phyloP scores from a whole-genome alignment of 2,113 vertebrate species.

The Eptesicus fuscus region DNA sequence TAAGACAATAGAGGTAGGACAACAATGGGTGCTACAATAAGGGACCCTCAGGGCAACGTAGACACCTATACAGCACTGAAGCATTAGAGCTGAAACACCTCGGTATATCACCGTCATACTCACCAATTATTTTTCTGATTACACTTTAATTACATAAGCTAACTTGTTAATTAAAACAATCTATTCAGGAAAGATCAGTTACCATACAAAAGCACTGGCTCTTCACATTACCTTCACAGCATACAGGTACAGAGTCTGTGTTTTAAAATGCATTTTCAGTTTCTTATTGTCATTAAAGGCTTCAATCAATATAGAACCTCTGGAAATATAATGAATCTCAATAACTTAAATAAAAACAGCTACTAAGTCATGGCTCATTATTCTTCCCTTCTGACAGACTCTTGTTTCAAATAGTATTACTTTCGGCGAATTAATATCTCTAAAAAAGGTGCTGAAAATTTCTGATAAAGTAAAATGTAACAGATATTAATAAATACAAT shows the following conservation, averaged over 20 bases:
- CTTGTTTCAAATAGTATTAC: constrained; percentile 14
- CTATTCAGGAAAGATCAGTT: constrained; percentile 6
- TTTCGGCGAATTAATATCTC: background rate
- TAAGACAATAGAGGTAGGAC: background rate
- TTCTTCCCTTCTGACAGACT: background rate
- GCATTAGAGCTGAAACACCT: background rate
- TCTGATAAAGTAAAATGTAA: background rate
- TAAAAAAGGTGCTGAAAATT: constrained; percentile 12
- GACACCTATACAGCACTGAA: background rate
- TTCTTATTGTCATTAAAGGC: background rate
- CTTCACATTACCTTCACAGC: background rate
- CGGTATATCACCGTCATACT: background rate
- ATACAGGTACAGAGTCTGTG: background rate
- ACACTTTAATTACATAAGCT: constrained; percentile 1
- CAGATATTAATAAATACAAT: background rate
- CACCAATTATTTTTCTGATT: background rate
- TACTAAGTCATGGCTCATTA: background rate
- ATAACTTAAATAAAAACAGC: constrained; percentile 36
- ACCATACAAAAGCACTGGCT: constrained; percentile 5
- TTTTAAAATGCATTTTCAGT: constrained; percentile 24
- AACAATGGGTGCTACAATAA: background rate
- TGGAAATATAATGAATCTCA: constrained; percentile 4
- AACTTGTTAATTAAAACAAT: constrained; percentile 27
- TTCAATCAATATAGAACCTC: constrained; percentile 15
- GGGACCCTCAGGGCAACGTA: background rate